phyloP scores from a whole-genome alignment of 2,888 invertebrate species.

The Cryptosula pallasiana region DNA sequence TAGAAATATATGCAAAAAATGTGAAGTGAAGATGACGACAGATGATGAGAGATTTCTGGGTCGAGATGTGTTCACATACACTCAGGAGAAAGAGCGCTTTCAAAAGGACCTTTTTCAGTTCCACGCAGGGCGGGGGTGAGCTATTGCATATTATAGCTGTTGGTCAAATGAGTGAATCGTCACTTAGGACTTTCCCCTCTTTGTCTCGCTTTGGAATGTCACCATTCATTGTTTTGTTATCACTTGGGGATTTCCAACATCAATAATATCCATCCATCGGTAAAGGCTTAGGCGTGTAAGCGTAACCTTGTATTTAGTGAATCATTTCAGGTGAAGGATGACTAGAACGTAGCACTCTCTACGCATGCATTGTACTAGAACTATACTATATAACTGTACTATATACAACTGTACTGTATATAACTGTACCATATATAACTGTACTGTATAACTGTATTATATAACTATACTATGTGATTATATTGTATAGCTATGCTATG shows the following conservation, averaged over 20 bases:
- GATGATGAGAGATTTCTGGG: conserved; percentile 12
- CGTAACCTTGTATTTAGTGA: too few relatives aligned
- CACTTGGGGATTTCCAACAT: background rate
- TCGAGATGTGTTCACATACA: conserved; percentile 17
- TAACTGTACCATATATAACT: too few relatives aligned
- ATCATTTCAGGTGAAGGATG: too few relatives aligned
- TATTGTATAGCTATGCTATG: too few relatives aligned
- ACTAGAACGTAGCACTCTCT: too few relatives aligned
- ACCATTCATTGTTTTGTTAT: conserved; percentile 13
- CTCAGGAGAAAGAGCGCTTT: conserved; percentile 23
- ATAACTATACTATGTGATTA: too few relatives aligned
- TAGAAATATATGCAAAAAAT: background rate
- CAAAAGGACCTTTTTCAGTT: conserved; percentile 21
- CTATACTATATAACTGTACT: too few relatives aligned
- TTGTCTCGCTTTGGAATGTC: background rate
- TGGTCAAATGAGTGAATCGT: background rate
- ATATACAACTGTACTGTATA: too few relatives aligned
- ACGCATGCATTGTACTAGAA: too few relatives aligned
- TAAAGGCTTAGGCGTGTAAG: too few relatives aligned
- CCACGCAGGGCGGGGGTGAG: conserved; percentile 1
- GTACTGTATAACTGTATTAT: too few relatives aligned
- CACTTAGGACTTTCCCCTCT: conserved; percentile 14
- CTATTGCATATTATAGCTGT: too few relatives aligned
- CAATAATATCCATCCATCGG: background rate
- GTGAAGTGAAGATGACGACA: background rate